Conservation (phyloP, 2,888 invertebrate species). For the Megastigmus dorsalis region DNA sequence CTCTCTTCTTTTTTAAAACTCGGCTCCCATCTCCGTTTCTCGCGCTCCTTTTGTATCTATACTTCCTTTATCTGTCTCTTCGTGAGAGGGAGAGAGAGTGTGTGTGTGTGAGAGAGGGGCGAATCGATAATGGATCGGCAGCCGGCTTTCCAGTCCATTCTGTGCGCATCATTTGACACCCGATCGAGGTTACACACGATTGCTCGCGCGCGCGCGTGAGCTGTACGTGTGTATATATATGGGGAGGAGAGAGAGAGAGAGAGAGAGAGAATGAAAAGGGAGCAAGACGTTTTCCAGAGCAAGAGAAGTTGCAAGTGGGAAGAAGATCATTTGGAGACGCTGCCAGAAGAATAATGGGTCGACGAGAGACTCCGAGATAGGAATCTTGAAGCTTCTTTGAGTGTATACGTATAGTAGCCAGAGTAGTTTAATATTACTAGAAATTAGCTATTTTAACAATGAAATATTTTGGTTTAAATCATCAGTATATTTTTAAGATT, state of each 20-base stretch:
- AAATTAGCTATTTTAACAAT: no score
- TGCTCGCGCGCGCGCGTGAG: constrained; percentile 55
- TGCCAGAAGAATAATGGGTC: constrained; percentile 29
- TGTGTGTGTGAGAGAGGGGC: no score
- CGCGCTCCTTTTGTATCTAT: not conserved
- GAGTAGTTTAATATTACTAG: no score
- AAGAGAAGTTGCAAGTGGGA: not conserved
- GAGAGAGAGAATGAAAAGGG: no score
- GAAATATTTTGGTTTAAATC: no score
- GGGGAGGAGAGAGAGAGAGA: no score
- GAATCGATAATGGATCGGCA: constrained; percentile 69
- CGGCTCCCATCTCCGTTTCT: not conserved
- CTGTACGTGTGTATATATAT: constrained; percentile 54
- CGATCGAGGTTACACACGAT: constrained; percentile 61
- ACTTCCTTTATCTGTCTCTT: not conserved
- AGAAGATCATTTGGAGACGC: constrained; percentile 48
- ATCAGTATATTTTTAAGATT: no score
- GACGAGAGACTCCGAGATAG: no score
- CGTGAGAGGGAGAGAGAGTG: not conserved
- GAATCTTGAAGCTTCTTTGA: no score
- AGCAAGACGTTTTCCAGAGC: no score
- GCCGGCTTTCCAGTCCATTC: constrained; percentile 67
- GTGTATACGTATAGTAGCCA: no score
- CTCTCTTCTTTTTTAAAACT: not conserved
- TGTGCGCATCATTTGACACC: constrained; percentile 72